phyloP scores from a whole-genome alignment of 2,113 vertebrate genomes.

The human region DNA sequence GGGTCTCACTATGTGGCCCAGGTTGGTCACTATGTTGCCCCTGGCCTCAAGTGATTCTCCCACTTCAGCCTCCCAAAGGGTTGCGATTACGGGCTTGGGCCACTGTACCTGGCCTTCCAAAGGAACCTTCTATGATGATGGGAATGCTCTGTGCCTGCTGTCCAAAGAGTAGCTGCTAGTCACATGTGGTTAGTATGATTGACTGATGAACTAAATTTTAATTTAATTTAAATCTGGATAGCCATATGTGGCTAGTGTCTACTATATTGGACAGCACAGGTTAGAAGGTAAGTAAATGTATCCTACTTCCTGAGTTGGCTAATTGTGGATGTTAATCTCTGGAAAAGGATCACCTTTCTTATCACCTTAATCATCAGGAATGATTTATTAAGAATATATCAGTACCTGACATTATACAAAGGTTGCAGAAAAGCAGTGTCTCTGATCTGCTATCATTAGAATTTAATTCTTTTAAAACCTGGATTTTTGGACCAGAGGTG shows the following conservation, averaged over 20 bases:
- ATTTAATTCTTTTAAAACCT: constrained; percentile 4
- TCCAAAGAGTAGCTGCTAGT: not conserved
- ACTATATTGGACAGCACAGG: not conserved
- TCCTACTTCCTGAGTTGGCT: not conserved
- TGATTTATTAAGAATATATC: constrained; percentile 51
- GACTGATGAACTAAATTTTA: not conserved
- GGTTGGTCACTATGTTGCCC: too few relatives aligned
- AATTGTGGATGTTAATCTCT: constrained; percentile 25
- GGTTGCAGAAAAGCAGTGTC: not conserved
- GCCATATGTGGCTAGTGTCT: not conserved
- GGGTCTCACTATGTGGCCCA: too few relatives aligned
- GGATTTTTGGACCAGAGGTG: not conserved
- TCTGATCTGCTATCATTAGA: not conserved
- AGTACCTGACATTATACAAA: not conserved
- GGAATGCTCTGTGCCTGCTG: not conserved
- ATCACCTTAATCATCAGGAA: not conserved
- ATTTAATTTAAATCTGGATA: not conserved
- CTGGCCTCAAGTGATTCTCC: too few relatives aligned
- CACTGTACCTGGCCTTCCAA: too few relatives aligned
- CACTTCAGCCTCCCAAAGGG: too few relatives aligned
- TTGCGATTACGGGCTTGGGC: too few relatives aligned
- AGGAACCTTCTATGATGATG: not conserved
- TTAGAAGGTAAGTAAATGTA: not conserved
- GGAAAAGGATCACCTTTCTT: constrained; percentile 34
- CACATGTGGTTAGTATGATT: not conserved